Conservation (phyloP, 2,888 invertebrate genomes). For the Keiferia lycopersicella region DNA sequence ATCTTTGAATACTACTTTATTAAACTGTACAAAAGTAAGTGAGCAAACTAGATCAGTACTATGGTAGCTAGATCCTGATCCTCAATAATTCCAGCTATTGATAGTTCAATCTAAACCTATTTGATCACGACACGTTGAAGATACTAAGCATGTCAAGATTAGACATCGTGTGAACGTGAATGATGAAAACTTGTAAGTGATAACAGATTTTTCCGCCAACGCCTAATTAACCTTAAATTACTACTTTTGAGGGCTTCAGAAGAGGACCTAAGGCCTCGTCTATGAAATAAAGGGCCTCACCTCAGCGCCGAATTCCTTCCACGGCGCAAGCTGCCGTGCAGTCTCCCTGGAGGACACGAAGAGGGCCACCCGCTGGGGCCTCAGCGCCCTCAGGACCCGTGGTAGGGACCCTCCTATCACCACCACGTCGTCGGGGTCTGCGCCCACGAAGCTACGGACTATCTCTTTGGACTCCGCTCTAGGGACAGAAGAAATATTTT, state of each 20-base stretch:
- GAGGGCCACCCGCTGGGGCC: constrained; percentile 83
- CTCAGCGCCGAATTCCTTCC: constrained; percentile 90
- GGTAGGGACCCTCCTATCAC: constrained; percentile 89
- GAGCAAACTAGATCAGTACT: no score
- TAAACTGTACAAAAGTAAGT: no score
- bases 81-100: not conserved
- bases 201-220: no score
- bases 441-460: constrained; percentile 87
- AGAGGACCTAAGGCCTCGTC: not conserved
- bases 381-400: constrained; percentile 87
- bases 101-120: not conserved
- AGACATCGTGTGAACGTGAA: not conserved
- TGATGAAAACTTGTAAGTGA: no score
- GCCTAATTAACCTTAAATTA: no score
- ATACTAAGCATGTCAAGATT: not conserved
- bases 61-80: not conserved
- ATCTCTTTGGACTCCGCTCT: constrained; percentile 92
- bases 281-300: constrained; percentile 70
- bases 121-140: not conserved
- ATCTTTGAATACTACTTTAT: no score
- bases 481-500: not conserved
- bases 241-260: no score
- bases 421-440: constrained; percentile 89
- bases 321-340: constrained; percentile 85
- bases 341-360: constrained; percentile 85